Percentiles rank a stretch among this genome's conserved stretches.
Evolutionary conservation across 2,888 invertebrate species (phyloP).

Genomic region (Pandemis corylana): DNA sequence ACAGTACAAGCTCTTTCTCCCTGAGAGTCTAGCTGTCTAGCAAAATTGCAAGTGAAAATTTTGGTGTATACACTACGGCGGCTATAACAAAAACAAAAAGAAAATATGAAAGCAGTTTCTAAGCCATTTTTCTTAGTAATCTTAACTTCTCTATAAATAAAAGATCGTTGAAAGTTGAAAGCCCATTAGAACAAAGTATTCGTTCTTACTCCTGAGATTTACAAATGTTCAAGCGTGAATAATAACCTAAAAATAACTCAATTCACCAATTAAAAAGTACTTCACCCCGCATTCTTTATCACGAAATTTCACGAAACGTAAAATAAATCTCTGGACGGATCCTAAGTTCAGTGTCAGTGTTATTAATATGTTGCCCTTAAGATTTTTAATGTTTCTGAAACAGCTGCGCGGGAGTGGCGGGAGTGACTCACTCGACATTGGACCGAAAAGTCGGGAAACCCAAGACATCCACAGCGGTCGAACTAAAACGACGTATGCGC

Average conservation of each 20-base stretch:
- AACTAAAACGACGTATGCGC: conserved; percentile 58
- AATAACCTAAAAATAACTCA: conserved; percentile 20
- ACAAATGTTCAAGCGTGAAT: background rate
- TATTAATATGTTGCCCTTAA: conserved; percentile 76
- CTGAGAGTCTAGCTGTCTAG: too few relatives aligned
- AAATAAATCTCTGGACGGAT: conserved; percentile 41
- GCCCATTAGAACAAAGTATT: background rate
- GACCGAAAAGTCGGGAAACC: conserved; percentile 66
- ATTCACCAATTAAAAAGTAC: conserved; percentile 37
- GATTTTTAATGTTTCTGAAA: conserved; percentile 76
- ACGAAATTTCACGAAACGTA: conserved; percentile 19
- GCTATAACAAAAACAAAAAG: too few relatives aligned
- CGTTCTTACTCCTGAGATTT: background rate
- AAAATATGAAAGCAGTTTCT: too few relatives aligned
- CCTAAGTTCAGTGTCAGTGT: conserved; percentile 60
- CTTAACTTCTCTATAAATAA: background rate
- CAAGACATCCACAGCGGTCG: conserved; percentile 56
- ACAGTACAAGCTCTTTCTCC: too few relatives aligned
- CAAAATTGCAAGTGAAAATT: too few relatives aligned
- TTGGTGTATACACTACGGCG: too few relatives aligned
- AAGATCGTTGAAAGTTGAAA: background rate
- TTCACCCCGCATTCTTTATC: conserved; percentile 35
- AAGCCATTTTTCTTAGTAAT: too few relatives aligned
- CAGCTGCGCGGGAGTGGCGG: conserved; percentile 70
- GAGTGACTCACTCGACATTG: conserved; percentile 79